A percentile compares a stretch with the other conserved stretches of the same genome.
phyloP scores from a whole-genome alignment of 2,888 invertebrate species.

The Drosophila kambysellisi region DNA sequence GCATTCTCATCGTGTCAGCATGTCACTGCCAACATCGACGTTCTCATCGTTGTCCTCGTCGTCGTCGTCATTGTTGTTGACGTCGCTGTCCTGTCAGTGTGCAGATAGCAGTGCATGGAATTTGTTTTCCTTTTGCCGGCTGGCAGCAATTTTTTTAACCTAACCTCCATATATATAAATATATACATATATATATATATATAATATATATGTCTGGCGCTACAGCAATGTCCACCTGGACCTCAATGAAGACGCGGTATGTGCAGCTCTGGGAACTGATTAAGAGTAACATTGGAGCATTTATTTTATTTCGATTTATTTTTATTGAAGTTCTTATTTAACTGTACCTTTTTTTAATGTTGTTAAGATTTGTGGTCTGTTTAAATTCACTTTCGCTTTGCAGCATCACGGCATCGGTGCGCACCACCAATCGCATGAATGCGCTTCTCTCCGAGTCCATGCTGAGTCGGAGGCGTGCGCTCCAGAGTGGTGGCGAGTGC shows the following conservation, averaged over 20 bases:
- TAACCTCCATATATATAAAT: not conserved
- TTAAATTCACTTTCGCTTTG: constrained; percentile 26
- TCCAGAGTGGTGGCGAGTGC: constrained; percentile 61
- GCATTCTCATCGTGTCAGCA: constrained; percentile 62
- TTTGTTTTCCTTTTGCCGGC: constrained; percentile 71
- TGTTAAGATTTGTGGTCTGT: not conserved
- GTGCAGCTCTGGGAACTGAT: not conserved
- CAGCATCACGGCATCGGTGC: constrained; percentile 84
- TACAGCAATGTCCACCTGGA: constrained; percentile 77
- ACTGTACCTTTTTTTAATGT: not conserved
- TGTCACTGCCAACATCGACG: constrained; percentile 54
- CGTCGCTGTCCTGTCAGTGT: constrained; percentile 64
- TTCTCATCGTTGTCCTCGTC: constrained; percentile 14
- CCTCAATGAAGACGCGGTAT: constrained; percentile 81
- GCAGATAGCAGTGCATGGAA: constrained; percentile 72
- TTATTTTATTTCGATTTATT: not conserved
- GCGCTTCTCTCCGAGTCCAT: constrained; percentile 84
- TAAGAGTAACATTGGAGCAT: constrained; percentile 16
- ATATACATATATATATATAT: not conserved
- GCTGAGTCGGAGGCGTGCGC: constrained; percentile 74
- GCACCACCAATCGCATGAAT: constrained; percentile 85
- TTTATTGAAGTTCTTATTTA: not conserved
- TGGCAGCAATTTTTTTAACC: constrained; percentile 35
- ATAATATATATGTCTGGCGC: constrained; percentile 36
- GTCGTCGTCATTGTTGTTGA: constrained; percentile 52